Conservation (phyloP, 2,888 invertebrate genomes). For the Xestia rhomboidea region DNA sequence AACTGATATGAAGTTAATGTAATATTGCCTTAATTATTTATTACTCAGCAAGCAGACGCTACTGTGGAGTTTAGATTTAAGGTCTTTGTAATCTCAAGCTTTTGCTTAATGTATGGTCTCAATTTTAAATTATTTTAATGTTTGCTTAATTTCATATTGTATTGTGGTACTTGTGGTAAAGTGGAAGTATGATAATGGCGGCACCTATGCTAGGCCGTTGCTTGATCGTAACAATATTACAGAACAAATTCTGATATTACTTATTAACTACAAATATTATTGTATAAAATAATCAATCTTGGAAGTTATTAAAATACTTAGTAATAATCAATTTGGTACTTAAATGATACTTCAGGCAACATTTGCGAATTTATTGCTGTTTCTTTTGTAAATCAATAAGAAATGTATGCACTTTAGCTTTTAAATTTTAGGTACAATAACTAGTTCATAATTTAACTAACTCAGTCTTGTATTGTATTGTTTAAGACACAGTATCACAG, state of each 20-base stretch:
- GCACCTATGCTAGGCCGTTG: not conserved
- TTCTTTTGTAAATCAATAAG: not conserved
- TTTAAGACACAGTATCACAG: slow-evolving; percentile 18
- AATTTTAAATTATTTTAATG: slow-evolving; percentile 29
- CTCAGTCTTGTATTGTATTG: not conserved
- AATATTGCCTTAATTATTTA: slow-evolving; percentile 49
- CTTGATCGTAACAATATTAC: not conserved
- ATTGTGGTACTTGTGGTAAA: not conserved
- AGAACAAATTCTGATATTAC: not conserved
- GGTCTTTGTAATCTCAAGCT: slow-evolving; percentile 47
- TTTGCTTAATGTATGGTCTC: slow-evolving; percentile 43
- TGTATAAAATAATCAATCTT: not conserved
- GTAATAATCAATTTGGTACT: slow-evolving; percentile 5
- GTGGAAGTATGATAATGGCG: not conserved
- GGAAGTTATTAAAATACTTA: not conserved
- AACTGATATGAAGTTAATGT: slow-evolving; percentile 10
- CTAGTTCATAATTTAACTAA: not conserved
- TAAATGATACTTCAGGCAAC: slow-evolving; percentile 11
- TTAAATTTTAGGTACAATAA: slow-evolving; percentile 14
- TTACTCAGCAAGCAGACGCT: slow-evolving; percentile 22
- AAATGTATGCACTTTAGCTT: not conserved
- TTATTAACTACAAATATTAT: not conserved
- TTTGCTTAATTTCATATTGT: not conserved
- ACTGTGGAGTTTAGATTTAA: slow-evolving; percentile 42
- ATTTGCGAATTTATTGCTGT: not conserved